A percentile compares a stretch with the other conserved stretches of the same genome.
These are phyloP conservation scores for Galleria mellonella DNA, from an alignment of 1,140 invertebrate genomes.

Conservation along the genomic window DNA sequence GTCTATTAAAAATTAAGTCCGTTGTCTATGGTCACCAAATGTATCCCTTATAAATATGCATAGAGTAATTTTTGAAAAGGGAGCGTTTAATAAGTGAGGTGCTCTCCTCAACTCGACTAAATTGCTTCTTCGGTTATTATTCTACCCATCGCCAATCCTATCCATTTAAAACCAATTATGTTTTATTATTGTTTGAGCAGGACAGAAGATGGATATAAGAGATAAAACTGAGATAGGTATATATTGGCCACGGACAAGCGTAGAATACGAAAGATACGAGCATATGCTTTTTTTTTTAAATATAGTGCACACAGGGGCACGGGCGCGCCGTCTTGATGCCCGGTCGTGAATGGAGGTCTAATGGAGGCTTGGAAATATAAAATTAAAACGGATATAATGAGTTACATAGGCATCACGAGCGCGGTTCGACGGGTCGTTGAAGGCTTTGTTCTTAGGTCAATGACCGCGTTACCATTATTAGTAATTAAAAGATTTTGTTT, in stretches of 20 bases:
- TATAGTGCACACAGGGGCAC: conserved; percentile 32
- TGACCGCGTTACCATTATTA: conserved; percentile 32
- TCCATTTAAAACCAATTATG: conserved; percentile 74
- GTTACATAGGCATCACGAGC: conserved; percentile 56
- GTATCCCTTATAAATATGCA: conserved; percentile 51
- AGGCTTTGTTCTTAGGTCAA: conserved; percentile 46
- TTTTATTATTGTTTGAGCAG: conserved; percentile 64
- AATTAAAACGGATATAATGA: conserved; percentile 62
- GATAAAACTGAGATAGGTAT: conserved; percentile 30
- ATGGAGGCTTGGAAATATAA: conserved; percentile 59
- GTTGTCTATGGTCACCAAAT: conserved; percentile 29
- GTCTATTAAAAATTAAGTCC: conserved; percentile 22
- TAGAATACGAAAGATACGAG: conserved; percentile 18
- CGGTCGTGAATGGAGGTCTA: conserved; percentile 55
- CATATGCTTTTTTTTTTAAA: conserved; percentile 14
- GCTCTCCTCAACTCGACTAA: conserved; percentile 34
- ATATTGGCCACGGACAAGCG: conserved; percentile 29
- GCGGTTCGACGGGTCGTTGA: conserved; percentile 41
- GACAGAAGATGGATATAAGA: conserved; percentile 19
- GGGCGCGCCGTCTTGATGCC: conserved; percentile 38
- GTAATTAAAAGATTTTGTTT: conserved; percentile 37
- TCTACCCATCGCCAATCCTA: conserved; percentile 65
- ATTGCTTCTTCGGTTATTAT: conserved; percentile 62
- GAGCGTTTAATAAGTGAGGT: conserved; percentile 42
- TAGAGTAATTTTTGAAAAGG: conserved; percentile 49